Evolutionary conservation across 2,113 vertebrate genomes (phyloP).

Genomic region (Microtus richardsoni): DNA sequence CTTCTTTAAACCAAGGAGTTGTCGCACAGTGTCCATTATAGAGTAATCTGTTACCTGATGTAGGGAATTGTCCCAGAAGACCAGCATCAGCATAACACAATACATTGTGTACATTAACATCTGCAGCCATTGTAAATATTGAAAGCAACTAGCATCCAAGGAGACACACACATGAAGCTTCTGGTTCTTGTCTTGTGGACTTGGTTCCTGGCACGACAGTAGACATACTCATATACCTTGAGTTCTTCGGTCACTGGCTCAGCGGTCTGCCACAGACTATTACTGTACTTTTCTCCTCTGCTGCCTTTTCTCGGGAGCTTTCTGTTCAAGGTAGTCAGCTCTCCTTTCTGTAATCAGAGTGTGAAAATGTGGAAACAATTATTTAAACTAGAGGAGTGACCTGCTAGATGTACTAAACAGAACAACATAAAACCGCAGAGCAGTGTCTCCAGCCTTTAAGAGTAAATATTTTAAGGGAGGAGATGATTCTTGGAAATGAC

Average conservation of each 20-base stretch:
- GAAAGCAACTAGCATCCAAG: conserved; percentile 48
- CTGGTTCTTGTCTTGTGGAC: neutral
- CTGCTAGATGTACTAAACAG: neutral
- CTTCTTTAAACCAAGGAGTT: neutral
- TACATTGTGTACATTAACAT: conserved; percentile 54
- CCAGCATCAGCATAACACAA: conserved; percentile 60
- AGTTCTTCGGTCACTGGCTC: neutral
- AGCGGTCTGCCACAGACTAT: neutral
- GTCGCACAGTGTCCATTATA: conserved; percentile 40
- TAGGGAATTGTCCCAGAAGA: conserved; percentile 49
- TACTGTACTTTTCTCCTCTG: neutral
- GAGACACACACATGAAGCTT: conserved; percentile 25
- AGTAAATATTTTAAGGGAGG: neutral
- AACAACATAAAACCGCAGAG: neutral
- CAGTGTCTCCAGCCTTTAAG: neutral
- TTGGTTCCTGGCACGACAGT: neutral
- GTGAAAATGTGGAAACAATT: neutral
- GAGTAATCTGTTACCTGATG: conserved; percentile 56
- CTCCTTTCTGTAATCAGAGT: neutral
- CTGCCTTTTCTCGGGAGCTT: neutral
- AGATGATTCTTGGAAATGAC: conserved; percentile 18
- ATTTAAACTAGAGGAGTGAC: conserved; percentile 28
- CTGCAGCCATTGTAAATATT: conserved; percentile 60
- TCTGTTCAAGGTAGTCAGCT: conserved; percentile 1
- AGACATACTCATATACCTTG: neutral